These are phyloP conservation scores for Crossocerus cetratus DNA, from an alignment of 2,888 invertebrate genomes.

Conservation along the genomic window DNA sequence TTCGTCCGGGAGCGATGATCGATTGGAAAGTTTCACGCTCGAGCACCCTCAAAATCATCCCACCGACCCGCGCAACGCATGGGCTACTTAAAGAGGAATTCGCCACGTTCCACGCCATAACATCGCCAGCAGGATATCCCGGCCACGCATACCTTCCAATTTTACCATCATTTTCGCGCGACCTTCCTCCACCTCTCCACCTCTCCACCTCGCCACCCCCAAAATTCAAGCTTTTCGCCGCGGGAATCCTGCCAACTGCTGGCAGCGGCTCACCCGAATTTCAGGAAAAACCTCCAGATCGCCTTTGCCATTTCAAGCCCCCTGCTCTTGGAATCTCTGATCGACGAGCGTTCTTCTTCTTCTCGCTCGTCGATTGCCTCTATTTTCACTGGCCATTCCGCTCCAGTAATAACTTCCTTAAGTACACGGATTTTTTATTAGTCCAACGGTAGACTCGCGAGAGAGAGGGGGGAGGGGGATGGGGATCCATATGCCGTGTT, in stretches of 20 bases:
- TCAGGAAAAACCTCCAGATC: slow-evolving; percentile 26
- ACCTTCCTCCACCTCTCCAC: slow-evolving; percentile 11
- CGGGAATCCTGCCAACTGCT: slow-evolving; percentile 42
- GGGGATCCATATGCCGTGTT: too few species aligned
- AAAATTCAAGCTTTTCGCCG: slow-evolving; percentile 25
- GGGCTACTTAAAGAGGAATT: not conserved
- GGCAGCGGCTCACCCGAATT: slow-evolving; percentile 11
- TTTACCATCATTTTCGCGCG: slow-evolving; percentile 16
- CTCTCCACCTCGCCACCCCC: too few species aligned
- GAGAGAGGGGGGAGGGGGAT: too few species aligned
- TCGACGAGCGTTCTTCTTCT: slow-evolving; percentile 14
- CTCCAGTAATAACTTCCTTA: slow-evolving; percentile 1
- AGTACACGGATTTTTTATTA: not conserved
- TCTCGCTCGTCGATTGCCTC: not conserved
- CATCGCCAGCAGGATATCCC: not conserved
- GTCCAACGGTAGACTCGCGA: not conserved
- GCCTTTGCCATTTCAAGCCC: slow-evolving; percentile 27
- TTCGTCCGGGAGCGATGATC: slow-evolving; percentile 50
- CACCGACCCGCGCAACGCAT: not conserved
- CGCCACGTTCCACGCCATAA: not conserved
- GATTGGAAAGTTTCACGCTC: slow-evolving; percentile 44
- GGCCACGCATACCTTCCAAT: slow-evolving; percentile 21
- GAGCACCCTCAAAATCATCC: not conserved
- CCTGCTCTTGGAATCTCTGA: slow-evolving; percentile 14
- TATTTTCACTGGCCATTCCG: slow-evolving; percentile 16